phyloP scores from a whole-genome alignment of 2,888 invertebrate species.

The Synanthedon tipuliformis region DNA sequence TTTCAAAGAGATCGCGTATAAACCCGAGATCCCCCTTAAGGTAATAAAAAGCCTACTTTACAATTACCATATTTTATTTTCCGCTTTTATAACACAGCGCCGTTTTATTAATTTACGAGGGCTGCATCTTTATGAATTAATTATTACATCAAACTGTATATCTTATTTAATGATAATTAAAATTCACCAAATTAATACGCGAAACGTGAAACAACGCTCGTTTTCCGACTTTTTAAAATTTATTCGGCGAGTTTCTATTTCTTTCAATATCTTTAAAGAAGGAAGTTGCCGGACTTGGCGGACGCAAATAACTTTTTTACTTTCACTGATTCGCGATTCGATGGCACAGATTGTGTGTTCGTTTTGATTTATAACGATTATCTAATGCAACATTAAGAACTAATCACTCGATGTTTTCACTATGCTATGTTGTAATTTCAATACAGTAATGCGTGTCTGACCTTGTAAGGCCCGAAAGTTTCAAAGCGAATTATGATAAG shows the following conservation, averaged over 20 bases:
- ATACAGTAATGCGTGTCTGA: too few species aligned
- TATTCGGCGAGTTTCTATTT: background rate
- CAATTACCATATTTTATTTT: background rate
- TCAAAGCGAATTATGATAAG: too few species aligned
- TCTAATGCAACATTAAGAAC: background rate
- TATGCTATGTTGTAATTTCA: too few species aligned
- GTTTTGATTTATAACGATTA: background rate
- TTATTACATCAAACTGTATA: conserved; percentile 12
- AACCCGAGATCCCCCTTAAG: too few species aligned
- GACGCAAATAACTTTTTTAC: background rate
- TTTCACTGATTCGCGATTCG: background rate
- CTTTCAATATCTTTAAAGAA: background rate
- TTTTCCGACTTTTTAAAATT: background rate
- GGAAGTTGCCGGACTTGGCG: background rate
- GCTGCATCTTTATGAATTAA: conserved; percentile 12
- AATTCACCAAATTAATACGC: conserved; percentile 7
- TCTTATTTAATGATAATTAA: conserved; percentile 12
- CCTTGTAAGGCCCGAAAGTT: too few species aligned
- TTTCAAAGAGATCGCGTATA: too few species aligned
- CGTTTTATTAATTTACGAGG: conserved; percentile 11
- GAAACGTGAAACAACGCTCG: background rate
- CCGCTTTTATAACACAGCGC: background rate
- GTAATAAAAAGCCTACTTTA: background rate
- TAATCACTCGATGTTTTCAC: too few species aligned
- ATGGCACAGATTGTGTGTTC: background rate